These are phyloP conservation scores for Magallana angulata DNA, from an alignment of 1,140 invertebrate genomes.

Conservation along the genomic window DNA sequence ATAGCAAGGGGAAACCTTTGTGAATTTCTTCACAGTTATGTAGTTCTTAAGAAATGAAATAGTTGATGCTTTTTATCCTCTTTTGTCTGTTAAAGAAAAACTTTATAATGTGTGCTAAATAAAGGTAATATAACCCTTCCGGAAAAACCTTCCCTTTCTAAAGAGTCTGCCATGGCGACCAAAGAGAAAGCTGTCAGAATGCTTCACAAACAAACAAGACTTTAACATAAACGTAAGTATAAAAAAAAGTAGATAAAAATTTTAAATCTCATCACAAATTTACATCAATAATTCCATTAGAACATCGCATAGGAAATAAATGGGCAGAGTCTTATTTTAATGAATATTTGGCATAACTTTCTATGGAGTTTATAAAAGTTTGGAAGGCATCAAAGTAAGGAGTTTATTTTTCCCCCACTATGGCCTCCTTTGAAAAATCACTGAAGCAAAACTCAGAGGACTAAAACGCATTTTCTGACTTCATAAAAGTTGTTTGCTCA, in stretches of 20 bases:
- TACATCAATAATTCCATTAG: constrained; percentile 10
- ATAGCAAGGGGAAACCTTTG: not conserved
- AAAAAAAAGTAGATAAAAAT: not conserved
- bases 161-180: constrained; percentile 13
- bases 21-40: constrained; percentile 32
- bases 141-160: constrained; percentile 1
- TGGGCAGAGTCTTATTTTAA: not conserved
- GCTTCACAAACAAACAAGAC: not conserved
- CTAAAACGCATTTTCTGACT: constrained; percentile 11
- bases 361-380: not conserved
- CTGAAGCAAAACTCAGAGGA: not conserved
- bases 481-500: not conserved
- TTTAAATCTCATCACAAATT: constrained; percentile 6
- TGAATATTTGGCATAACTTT: not conserved
- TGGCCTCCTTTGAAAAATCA: constrained; percentile 1
- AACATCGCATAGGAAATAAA: not conserved
- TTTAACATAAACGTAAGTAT: not conserved
- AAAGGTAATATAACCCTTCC: constrained; percentile 4
- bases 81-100: not conserved
- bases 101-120: not conserved
- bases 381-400: not conserved
- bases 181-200: not conserved
- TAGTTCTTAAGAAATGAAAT: constrained; percentile 4
- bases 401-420: not conserved
- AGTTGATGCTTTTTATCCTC: not conserved